phyloP scores from a whole-genome alignment of 2,113 vertebrate species.

The Formicarius rufipectus region DNA sequence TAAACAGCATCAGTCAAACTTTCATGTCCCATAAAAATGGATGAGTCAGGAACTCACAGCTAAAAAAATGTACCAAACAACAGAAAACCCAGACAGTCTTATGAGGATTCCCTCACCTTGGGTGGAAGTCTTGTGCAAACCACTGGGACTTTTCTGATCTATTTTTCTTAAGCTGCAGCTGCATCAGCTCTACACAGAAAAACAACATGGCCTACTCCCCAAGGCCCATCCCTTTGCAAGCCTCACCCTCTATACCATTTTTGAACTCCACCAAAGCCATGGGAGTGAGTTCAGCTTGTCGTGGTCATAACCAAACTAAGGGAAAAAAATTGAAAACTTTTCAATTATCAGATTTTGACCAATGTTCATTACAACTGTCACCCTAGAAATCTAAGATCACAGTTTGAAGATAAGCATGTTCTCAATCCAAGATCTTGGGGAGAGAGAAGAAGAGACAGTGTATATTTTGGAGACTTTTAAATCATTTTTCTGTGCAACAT shows the following conservation, averaged over 20 bases:
- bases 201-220: neutral
- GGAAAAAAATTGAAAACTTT: neutral
- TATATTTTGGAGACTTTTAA: neutral
- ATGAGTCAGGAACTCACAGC: neutral
- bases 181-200: neutral
- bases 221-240: neutral
- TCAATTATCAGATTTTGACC: neutral
- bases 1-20: neutral
- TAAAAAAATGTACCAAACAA: neutral
- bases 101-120: conserved; percentile 15
- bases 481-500: neutral
- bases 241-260: neutral
- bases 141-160: neutral
- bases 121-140: conserved; percentile 35
- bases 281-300: neutral
- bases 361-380: neutral
- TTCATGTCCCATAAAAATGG: neutral
- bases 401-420: neutral
- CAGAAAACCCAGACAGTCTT: neutral
- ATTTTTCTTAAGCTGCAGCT: conserved; percentile 47
- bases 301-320: neutral
- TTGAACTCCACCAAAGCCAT: neutral
- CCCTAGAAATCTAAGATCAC: neutral
- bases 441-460: neutral
- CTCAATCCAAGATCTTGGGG: neutral